Evolutionary conservation across 2,797 vertebrate species (phyloP).

Genomic region (Xiphorhynchus erythropygius): DNA sequence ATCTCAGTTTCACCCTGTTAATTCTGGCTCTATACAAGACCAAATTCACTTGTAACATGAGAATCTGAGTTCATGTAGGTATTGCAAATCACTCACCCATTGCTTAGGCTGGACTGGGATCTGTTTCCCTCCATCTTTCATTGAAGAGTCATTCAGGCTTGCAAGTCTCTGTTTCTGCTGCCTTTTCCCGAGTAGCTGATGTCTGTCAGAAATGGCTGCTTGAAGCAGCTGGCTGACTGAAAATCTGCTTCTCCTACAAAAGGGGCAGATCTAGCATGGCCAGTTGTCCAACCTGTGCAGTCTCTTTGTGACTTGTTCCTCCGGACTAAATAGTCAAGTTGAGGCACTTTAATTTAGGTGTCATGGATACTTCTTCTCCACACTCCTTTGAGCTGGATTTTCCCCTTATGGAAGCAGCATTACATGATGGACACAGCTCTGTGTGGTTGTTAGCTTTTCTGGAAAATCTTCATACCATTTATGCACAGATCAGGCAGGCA

Average conservation of each 20-base stretch:
- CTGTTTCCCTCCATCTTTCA: not conserved
- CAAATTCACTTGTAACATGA: not conserved
- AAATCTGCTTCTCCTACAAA: not conserved
- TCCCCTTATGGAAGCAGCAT: not conserved
- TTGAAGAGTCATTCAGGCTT: not conserved
- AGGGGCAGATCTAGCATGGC: not conserved
- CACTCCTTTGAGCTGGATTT: not conserved
- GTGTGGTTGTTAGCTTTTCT: not conserved
- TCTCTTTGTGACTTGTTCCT: not conserved
- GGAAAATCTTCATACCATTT: not conserved
- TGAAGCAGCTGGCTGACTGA: not conserved
- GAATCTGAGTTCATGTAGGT: not conserved
- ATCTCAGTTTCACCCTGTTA: not conserved
- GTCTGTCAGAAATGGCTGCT: not conserved
- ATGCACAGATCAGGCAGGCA: rapidly evolving
- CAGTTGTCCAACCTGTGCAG: not conserved
- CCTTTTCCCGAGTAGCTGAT: not conserved
- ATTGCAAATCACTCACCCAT: not conserved
- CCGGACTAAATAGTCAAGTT: not conserved
- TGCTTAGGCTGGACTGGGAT: not conserved
- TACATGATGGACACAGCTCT: not conserved
- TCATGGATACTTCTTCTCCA: not conserved
- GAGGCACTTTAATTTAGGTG: not conserved
- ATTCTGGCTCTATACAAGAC: not conserved
- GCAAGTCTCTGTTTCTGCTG: not conserved